These are phyloP conservation scores for Notothenia rossii DNA, from an alignment of 2,113 vertebrate genomes.

Conservation along the genomic window DNA sequence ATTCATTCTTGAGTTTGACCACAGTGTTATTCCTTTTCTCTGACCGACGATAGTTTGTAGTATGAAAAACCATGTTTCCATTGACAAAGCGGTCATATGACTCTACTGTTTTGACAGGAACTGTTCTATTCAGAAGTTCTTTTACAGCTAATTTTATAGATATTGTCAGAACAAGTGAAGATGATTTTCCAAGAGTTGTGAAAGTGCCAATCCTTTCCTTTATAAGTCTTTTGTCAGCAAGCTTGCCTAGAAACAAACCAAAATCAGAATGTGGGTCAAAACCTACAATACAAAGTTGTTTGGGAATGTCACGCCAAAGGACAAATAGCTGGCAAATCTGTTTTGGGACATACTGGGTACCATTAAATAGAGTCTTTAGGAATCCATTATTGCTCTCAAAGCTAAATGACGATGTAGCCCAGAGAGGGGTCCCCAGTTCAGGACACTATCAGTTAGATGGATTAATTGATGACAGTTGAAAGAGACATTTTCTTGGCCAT, in stretches of 20 bases:
- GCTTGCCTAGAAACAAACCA: neutral
- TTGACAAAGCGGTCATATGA: conserved; percentile 37
- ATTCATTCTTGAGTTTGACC: neutral
- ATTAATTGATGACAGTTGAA: conserved; percentile 56
- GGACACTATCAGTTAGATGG: conserved; percentile 33
- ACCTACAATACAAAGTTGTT: neutral
- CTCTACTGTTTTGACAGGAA: neutral
- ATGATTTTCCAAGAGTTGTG: conserved; percentile 2
- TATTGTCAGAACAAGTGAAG: neutral
- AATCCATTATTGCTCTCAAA: conserved; percentile 46
- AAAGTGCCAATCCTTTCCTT: neutral
- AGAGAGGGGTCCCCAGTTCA: conserved; percentile 53
- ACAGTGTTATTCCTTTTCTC: neutral
- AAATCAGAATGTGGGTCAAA: conserved; percentile 3
- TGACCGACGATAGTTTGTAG: accelerated
- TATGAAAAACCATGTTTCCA: conserved; percentile 13
- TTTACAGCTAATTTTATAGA: neutral
- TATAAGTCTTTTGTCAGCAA: neutral
- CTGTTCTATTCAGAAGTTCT: neutral
- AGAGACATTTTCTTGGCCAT: conserved; percentile 48
- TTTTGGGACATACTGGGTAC: neutral
- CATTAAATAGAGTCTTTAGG: conserved; percentile 9
- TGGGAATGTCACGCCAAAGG: conserved; percentile 25
- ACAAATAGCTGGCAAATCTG: conserved; percentile 11
- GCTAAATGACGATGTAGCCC: neutral